Percentiles rank a stretch among this genome's conserved stretches.
Evolutionary conservation across 2,888 invertebrate genomes (phyloP).

Genomic region (Saturnia japonica): DNA sequence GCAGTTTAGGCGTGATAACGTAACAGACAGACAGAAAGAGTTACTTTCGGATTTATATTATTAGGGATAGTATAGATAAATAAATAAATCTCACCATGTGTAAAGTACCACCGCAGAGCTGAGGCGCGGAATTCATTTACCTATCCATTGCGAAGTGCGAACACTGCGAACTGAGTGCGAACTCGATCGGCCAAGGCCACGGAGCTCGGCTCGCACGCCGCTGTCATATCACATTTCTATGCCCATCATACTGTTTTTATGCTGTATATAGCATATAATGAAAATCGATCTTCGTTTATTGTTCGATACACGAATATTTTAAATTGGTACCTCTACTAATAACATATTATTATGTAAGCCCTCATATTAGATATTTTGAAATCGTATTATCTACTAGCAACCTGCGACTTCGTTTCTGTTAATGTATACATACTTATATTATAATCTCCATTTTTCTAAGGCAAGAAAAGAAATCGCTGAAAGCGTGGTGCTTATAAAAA

Average conservation of each 20-base stretch:
- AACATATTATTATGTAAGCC: not conserved
- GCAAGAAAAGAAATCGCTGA: too few species aligned
- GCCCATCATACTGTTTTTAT: not conserved
- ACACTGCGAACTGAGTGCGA: not conserved
- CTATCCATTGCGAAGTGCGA: not conserved
- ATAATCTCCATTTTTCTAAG: too few species aligned
- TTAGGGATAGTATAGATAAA: too few species aligned
- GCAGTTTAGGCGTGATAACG: too few species aligned
- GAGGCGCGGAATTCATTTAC: not conserved
- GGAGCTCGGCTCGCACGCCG: not conserved
- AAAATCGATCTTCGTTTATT: not conserved
- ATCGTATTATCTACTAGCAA: too few species aligned
- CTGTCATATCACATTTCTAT: conserved; percentile 12
- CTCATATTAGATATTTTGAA: too few species aligned
- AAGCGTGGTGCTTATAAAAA: too few species aligned
- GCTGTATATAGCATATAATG: not conserved
- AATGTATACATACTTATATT: too few species aligned
- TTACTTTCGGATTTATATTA: too few species aligned
- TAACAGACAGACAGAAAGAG: too few species aligned
- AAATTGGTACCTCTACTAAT: not conserved
- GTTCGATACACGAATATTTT: not conserved
- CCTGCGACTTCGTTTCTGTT: too few species aligned
- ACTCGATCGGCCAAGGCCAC: conserved; percentile 11
- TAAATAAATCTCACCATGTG: not conserved
- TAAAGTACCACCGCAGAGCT: too few species aligned